These are phyloP conservation scores for Sorex fumeus DNA, from an alignment of 2,113 vertebrate genomes.

Conservation along the genomic window DNA sequence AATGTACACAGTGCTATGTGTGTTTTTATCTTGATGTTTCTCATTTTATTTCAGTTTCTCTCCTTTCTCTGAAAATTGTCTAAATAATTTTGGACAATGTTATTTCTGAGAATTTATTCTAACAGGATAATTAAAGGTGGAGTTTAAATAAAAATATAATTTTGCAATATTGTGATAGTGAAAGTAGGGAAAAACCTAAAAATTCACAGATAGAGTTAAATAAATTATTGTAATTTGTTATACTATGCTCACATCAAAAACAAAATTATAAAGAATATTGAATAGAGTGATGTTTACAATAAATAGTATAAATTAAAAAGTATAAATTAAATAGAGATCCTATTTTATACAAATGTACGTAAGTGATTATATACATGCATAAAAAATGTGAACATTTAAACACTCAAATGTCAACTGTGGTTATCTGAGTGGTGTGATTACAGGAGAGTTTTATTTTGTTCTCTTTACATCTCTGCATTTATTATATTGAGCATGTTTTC, in stretches of 20 bases:
- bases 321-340: constrained; percentile 35
- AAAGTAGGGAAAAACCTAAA: constrained; percentile 57
- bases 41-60: constrained; percentile 15
- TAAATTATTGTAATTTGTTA: constrained; percentile 62
- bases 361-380: constrained; percentile 67
- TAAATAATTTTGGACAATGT: background rate
- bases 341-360: constrained; percentile 68
- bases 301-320: constrained; percentile 62
- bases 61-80: constrained; percentile 50
- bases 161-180: background rate
- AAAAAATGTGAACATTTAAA: constrained; percentile 76
- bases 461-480: constrained; percentile 80
- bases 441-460: constrained; percentile 82
- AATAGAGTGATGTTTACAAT: constrained; percentile 67
- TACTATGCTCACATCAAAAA: constrained; percentile 53
- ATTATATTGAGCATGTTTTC: constrained; percentile 81
- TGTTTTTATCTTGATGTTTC: constrained; percentile 22
- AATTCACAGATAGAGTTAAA: constrained; percentile 46
- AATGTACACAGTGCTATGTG: background rate
- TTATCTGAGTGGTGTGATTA: constrained; percentile 78
- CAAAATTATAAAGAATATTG: constrained; percentile 64
- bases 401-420: constrained; percentile 79
- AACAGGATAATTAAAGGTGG: constrained; percentile 59
- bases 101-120: constrained; percentile 64
- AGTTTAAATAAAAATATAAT: constrained; percentile 52